Conservation (phyloP, 1,140 invertebrate genomes). For the Drosophila ananassae region DNA sequence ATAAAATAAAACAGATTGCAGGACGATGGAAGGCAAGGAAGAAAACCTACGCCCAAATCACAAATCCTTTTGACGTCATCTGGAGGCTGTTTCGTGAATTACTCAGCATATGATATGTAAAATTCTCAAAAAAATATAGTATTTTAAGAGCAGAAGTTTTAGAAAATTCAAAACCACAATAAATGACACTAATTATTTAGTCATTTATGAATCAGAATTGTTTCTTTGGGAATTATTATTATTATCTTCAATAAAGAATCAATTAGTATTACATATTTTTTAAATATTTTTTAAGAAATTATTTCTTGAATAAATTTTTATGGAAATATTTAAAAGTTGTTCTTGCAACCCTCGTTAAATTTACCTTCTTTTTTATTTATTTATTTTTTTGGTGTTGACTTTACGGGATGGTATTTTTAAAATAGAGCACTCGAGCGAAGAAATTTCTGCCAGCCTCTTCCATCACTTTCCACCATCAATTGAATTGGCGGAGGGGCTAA, state of each 20-base stretch:
- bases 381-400: constrained; percentile 28
- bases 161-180: too few species aligned
- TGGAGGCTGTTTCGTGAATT: constrained; percentile 20
- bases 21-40: constrained; percentile 3
- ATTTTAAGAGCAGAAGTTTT: not conserved
- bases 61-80: constrained; percentile 76
- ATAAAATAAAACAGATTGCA: constrained; percentile 26
- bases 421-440: constrained; percentile 39
- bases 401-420: constrained; percentile 41
- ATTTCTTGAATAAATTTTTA: too few species aligned
- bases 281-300: not conserved
- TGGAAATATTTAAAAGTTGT: not conserved
- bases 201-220: not conserved
- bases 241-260: too few species aligned
- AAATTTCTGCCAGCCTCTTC: constrained; percentile 26
- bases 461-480: constrained; percentile 33
- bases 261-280: too few species aligned
- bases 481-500: constrained; percentile 64
- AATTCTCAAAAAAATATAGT: not conserved
- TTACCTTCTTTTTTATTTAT: not conserved
- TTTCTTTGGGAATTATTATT: too few species aligned
- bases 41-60: constrained; percentile 58
- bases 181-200: not conserved
- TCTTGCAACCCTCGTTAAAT: not conserved
- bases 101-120: not conserved